A percentile compares a stretch with the other conserved stretches of the same genome.
These are phyloP conservation scores for Onthophagus sagittarius DNA, from an alignment of 2,888 invertebrate species.

Conservation along the genomic window DNA sequence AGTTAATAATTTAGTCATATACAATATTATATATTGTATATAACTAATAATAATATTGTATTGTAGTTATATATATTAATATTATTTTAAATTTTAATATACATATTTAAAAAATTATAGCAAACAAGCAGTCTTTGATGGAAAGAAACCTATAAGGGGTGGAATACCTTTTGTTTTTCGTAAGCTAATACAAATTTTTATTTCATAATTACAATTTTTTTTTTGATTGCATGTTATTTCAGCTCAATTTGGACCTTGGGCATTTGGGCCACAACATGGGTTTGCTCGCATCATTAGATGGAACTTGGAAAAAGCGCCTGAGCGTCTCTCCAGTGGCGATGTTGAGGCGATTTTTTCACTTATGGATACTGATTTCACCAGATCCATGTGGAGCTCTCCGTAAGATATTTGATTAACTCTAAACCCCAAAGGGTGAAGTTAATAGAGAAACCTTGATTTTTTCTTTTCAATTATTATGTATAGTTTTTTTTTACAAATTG, in stretches of 20 bases:
- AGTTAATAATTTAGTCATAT: no score
- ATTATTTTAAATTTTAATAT: no score
- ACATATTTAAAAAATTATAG: conserved; percentile 49
- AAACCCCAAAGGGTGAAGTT: neutral
- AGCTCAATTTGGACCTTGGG: conserved; percentile 97
- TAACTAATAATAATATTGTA: no score
- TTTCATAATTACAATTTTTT: conserved; percentile 3
- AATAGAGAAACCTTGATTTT: no score
- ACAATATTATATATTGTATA: no score
- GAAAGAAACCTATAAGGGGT: conserved; percentile 92
- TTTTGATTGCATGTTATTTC: conserved; percentile 31
- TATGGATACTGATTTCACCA: conserved; percentile 88
- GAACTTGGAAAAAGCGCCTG: conserved; percentile 86
- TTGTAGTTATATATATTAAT: no score
- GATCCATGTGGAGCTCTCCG: conserved; percentile 93
- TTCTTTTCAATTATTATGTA: no score
- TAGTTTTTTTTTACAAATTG: no score
- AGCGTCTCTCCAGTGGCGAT: conserved; percentile 84
- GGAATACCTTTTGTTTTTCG: conserved; percentile 97
- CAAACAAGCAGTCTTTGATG: conserved; percentile 94
- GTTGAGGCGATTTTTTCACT: conserved; percentile 89
- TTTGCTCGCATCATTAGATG: conserved; percentile 92
- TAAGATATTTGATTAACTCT: conserved; percentile 49
- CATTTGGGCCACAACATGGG: conserved; percentile 92
- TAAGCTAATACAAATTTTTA: conserved; percentile 59